Evolutionary conservation across 2,113 vertebrate genomes (phyloP).

Genomic region (Archocentrus centrarchus): DNA sequence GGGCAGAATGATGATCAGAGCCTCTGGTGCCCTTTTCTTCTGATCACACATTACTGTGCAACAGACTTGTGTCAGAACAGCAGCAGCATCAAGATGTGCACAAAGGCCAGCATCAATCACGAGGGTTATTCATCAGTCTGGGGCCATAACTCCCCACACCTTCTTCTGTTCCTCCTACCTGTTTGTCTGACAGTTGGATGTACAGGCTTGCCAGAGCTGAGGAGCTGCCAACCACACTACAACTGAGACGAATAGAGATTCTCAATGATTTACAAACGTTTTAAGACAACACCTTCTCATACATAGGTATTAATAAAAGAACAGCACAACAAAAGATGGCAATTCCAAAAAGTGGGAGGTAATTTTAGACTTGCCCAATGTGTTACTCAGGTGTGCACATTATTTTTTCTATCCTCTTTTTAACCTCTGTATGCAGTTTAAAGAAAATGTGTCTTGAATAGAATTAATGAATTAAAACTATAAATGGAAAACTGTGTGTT

Average conservation of each 20-base stretch:
- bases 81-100: slow-evolving; percentile 61
- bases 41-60: slow-evolving; percentile 82
- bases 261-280: not conserved
- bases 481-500: not conserved
- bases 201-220: slow-evolving; percentile 29
- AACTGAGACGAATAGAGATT: slow-evolving; percentile 45
- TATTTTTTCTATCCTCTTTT: not conserved
- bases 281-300: not conserved
- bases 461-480: not conserved
- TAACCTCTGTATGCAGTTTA: not conserved
- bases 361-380: not conserved
- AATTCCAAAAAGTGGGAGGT: not conserved
- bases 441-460: not conserved
- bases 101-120: slow-evolving; percentile 82
- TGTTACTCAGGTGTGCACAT: not conserved
- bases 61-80: slow-evolving; percentile 75
- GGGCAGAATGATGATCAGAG: slow-evolving; percentile 74
- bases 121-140: slow-evolving; percentile 73
- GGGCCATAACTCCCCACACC: slow-evolving; percentile 64
- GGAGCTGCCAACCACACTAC: slow-evolving; percentile 42
- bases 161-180: slow-evolving; percentile 68
- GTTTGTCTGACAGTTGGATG: slow-evolving; percentile 71
- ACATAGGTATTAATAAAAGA: not conserved
- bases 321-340: not conserved
- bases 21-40: slow-evolving; percentile 78